These are phyloP conservation scores for Tympanuchus pallidicinctus DNA, from an alignment of 2,113 vertebrate genomes.

Conservation along the genomic window DNA sequence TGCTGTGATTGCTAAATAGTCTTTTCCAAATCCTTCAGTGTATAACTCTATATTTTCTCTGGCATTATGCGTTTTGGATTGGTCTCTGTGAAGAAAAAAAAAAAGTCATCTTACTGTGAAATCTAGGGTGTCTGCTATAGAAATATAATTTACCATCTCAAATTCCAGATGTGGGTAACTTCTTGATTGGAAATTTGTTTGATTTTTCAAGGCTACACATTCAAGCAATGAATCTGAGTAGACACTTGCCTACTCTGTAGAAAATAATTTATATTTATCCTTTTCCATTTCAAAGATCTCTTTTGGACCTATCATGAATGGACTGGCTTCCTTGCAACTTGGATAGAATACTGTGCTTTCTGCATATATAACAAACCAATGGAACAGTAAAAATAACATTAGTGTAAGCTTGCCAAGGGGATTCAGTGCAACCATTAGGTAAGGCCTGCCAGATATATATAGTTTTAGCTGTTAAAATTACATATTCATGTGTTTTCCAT, in stretches of 20 bases:
- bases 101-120: neutral
- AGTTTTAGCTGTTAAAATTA: conserved; percentile 68
- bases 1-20: neutral
- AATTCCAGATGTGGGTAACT: neutral
- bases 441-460: conserved; percentile 62
- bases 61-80: conserved; percentile 32
- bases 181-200: conserved; percentile 31
- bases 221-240: neutral
- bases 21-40: neutral
- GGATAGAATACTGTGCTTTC: conserved; percentile 58
- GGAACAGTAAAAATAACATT: conserved; percentile 67
- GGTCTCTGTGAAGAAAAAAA: neutral
- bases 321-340: conserved; percentile 48
- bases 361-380: conserved; percentile 45
- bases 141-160: conserved; percentile 29
- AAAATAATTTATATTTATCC: conserved; percentile 22
- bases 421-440: conserved; percentile 55
- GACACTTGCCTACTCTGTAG: neutral
- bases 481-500: conserved; percentile 73
- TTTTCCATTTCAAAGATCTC: conserved; percentile 40
- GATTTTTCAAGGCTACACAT: conserved; percentile 43
- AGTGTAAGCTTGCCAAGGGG: conserved; percentile 56
- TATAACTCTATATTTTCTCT: conserved; percentile 14
- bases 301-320: conserved; percentile 39
- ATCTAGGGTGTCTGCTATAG: conserved; percentile 23